Evolutionary conservation across 1,140 invertebrate species (phyloP).

Genomic region (Acyrthosiphon pisum): DNA sequence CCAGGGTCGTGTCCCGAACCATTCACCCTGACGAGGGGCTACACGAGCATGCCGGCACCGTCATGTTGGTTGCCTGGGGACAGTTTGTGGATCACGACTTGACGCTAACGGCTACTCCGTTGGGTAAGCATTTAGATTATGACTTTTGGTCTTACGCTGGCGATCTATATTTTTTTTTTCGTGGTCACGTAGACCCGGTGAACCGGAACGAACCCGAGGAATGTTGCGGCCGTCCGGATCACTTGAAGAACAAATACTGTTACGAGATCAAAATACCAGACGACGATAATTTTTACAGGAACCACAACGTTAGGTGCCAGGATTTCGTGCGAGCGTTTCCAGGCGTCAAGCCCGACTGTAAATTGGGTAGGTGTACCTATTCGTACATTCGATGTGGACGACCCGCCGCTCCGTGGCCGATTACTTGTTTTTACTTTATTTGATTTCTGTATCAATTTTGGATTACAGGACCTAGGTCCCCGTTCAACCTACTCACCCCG

Average conservation of each 20-base stretch:
- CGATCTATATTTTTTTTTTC: slow-evolving; percentile 20
- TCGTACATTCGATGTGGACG: slow-evolving; percentile 57
- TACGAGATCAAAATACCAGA: slow-evolving; percentile 88
- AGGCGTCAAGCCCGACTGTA: slow-evolving; percentile 80
- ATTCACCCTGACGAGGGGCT: slow-evolving; percentile 91
- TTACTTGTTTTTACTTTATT: not conserved
- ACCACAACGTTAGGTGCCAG: slow-evolving; percentile 83
- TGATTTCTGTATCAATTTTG: not conserved
- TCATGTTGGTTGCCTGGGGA: slow-evolving; percentile 92
- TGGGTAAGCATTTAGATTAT: slow-evolving; percentile 69
- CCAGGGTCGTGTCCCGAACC: slow-evolving; percentile 83
- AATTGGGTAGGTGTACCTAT: slow-evolving; percentile 71
- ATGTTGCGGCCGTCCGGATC: slow-evolving; percentile 79
- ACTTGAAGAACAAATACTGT: slow-evolving; percentile 88
- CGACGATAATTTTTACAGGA: slow-evolving; percentile 89
- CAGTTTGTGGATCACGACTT: slow-evolving; percentile 96
- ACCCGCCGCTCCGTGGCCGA: slow-evolving; percentile 42
- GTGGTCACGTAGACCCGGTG: slow-evolving; percentile 70
- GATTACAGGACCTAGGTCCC: slow-evolving; percentile 72
- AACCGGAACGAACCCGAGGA: slow-evolving; percentile 88
- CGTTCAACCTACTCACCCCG: slow-evolving; percentile 84
- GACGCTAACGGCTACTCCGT: slow-evolving; percentile 83
- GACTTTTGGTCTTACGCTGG: not conserved
- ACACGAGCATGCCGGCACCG: slow-evolving; percentile 92
- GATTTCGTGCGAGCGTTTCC: slow-evolving; percentile 89